Conservation (phyloP, 2,888 invertebrate species). For the Noctua janthina region DNA sequence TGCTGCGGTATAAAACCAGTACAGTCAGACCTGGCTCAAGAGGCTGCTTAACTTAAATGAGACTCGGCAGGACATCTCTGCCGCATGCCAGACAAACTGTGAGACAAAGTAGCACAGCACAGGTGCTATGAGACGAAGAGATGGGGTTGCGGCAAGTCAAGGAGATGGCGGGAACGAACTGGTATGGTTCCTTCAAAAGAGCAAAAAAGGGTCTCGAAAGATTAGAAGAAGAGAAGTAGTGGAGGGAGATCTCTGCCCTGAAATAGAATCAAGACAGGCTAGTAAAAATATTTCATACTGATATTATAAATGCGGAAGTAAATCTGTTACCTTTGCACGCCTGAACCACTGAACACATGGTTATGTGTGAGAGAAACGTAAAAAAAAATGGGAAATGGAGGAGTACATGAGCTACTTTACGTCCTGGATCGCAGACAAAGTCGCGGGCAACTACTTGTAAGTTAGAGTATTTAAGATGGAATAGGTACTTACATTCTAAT, state of each 20-base stretch:
- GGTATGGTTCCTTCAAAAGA: not conserved
- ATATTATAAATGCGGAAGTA: not conserved
- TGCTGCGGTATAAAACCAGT: not conserved
- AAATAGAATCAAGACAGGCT: no score
- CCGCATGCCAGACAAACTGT: not conserved
- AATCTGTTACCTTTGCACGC: not conserved
- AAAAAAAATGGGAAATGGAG: not conserved
- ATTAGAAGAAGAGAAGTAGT: not conserved
- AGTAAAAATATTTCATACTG: not conserved
- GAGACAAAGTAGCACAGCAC: not conserved
- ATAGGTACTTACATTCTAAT: not conserved
- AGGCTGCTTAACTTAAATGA: not conserved
- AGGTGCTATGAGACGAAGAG: not conserved
- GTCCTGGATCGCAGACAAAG: not conserved
- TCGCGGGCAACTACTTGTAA: not conserved
- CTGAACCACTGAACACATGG: not conserved
- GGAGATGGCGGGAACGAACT: not conserved
- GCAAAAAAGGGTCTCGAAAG: not conserved
- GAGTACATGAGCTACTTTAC: not conserved
- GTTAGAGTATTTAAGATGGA: no score
- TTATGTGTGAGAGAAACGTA: not conserved
- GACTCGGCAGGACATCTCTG: not conserved
- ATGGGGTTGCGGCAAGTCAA: not conserved
- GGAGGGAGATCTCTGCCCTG: no score
- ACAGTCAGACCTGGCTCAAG: not conserved